These are phyloP conservation scores for Palaemon carinicauda DNA, from an alignment of 1,140 invertebrate species.

Conservation along the genomic window DNA sequence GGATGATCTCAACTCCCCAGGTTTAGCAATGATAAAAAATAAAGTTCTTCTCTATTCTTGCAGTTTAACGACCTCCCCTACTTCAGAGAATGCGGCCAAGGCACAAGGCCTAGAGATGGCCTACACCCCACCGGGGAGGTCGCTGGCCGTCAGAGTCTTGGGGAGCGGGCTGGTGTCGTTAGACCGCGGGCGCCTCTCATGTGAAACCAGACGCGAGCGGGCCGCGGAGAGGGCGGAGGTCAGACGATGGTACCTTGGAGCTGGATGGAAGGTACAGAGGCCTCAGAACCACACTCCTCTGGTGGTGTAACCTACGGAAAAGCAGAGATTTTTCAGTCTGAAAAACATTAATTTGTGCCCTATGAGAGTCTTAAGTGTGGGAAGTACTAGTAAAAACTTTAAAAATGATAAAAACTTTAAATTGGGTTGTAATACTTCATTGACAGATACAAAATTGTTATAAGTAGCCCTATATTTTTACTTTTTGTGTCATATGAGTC, in stretches of 20 bases:
- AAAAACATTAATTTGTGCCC: background rate
- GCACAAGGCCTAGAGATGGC: constrained; percentile 21
- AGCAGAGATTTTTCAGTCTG: background rate
- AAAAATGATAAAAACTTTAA: too few species aligned
- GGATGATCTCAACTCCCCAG: background rate
- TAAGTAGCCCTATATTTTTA: too few species aligned
- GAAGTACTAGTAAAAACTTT: too few species aligned
- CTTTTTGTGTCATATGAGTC: too few species aligned
- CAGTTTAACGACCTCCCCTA: background rate
- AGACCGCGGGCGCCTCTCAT: constrained; percentile 35
- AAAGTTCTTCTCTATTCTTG: background rate
- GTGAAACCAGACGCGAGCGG: constrained; percentile 45
- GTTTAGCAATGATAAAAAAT: background rate
- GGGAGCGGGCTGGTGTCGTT: background rate
- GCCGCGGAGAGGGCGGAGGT: constrained; percentile 50
- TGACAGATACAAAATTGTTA: too few species aligned
- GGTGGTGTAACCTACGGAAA: constrained; percentile 53
- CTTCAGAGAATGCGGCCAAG: constrained; percentile 44
- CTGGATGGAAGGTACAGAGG: constrained; percentile 59
- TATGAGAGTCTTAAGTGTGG: too few species aligned
- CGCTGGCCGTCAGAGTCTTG: constrained; percentile 25
- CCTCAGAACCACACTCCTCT: constrained; percentile 59
- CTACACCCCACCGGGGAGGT: constrained; percentile 21
- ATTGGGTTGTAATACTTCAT: too few species aligned
- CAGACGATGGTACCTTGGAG: constrained; percentile 60